Evolutionary conservation across 2,113 vertebrate genomes (phyloP).

Genomic region (Pelvicachromis taeniatus): DNA sequence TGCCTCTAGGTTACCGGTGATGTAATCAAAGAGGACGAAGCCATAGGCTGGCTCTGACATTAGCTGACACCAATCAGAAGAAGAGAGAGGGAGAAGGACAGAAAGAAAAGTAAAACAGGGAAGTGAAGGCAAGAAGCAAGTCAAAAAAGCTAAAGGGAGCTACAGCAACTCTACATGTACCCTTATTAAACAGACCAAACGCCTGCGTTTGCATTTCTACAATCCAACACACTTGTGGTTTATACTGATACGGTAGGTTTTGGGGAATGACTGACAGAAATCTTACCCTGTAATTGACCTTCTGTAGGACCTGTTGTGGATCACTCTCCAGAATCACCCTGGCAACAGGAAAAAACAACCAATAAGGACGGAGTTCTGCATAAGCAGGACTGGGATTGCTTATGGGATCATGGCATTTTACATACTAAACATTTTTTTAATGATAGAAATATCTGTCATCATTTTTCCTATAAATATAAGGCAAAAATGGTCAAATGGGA

Average conservation of each 20-base stretch:
- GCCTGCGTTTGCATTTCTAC: not conserved
- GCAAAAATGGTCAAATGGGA: not conserved
- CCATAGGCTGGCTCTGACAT: slow-evolving; percentile 77
- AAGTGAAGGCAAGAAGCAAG: not conserved
- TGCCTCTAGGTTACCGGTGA: slow-evolving; percentile 74
- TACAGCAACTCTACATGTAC: not conserved
- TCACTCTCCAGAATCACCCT: slow-evolving; percentile 93
- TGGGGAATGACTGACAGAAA: not conserved
- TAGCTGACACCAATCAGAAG: slow-evolving; percentile 57
- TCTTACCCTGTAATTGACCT: slow-evolving; percentile 88
- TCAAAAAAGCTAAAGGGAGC: not conserved
- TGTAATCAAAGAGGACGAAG: slow-evolving; percentile 84
- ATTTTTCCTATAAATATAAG: not conserved
- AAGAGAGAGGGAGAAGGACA: not conserved
- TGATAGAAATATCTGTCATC: not conserved
- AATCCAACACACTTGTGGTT: not conserved
- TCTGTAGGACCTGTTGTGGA: slow-evolving; percentile 87
- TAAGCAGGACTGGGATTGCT: not conserved
- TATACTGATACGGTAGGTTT: not conserved
- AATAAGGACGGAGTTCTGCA: not conserved
- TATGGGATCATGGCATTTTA: not conserved
- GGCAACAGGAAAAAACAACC: slow-evolving; percentile 19
- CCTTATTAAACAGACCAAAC: not conserved
- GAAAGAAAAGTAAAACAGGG: slow-evolving; percentile 11
- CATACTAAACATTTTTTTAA: not conserved